Evolutionary conservation across 2,888 invertebrate genomes (phyloP).

Genomic region (Cantharis flavilabris): DNA sequence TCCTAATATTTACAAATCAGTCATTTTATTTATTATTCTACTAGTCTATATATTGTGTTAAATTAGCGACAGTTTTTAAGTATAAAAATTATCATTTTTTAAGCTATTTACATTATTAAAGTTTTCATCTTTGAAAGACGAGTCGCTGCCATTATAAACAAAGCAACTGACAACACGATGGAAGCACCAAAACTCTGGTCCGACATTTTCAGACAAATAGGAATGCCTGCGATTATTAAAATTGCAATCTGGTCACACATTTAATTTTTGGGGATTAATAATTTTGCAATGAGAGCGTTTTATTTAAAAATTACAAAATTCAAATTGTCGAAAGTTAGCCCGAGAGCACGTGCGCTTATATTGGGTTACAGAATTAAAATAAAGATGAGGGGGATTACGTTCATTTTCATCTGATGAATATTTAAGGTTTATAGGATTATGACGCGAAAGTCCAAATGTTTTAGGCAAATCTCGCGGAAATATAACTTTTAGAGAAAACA

Average conservation of each 20-base stretch:
- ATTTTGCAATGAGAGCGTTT: too few species aligned
- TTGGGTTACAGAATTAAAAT: not conserved
- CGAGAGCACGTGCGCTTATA: not conserved
- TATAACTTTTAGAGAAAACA: not conserved
- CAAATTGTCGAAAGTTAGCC: not conserved
- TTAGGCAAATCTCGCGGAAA: not conserved
- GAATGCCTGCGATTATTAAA: not conserved
- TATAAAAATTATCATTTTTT: not conserved
- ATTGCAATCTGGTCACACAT: not conserved
- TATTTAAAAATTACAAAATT: not conserved
- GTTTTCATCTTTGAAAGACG: not conserved
- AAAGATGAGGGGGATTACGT: not conserved
- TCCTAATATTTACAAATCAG: conserved; percentile 21
- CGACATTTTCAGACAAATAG: not conserved
- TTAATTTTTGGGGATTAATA: not conserved
- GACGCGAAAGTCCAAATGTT: not conserved
- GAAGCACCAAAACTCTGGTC: not conserved
- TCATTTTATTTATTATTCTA: conserved; percentile 7
- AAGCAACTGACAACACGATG: not conserved
- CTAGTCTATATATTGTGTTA: not conserved
- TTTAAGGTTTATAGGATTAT: not conserved
- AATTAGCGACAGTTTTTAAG: not conserved
- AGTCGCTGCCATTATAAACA: not conserved
- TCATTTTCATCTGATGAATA: not conserved
- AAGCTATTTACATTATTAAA: not conserved